These are phyloP conservation scores for Frieseomelitta varia DNA, from an alignment of 1,140 invertebrate species.

Conservation along the genomic window DNA sequence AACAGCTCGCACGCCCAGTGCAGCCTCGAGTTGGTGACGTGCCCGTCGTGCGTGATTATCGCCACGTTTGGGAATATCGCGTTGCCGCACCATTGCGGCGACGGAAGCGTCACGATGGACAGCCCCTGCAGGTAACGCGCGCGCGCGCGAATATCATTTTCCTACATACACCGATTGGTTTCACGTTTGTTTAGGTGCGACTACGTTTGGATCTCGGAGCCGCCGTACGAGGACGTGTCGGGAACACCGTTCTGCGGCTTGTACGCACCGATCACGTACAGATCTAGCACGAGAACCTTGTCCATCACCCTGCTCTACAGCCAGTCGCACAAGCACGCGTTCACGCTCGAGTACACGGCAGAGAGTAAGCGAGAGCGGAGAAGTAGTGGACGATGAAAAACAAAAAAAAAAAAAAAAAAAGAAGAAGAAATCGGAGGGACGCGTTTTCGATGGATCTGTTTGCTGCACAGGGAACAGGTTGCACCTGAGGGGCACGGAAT, in stretches of 20 bases:
- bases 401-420: too few species aligned
- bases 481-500: conserved; percentile 82
- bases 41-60: conserved; percentile 87
- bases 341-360: conserved; percentile 85
- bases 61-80: conserved; percentile 84
- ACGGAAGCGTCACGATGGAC: conserved; percentile 75
- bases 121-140: conserved; percentile 76
- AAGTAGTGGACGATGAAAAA: too few species aligned
- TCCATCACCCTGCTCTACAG: conserved; percentile 86
- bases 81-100: conserved; percentile 78
- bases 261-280: conserved; percentile 83
- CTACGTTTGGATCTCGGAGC: conserved; percentile 87
- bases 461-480: conserved; percentile 86
- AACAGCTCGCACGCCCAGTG: conserved; percentile 84
- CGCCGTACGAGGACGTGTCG: conserved; percentile 85
- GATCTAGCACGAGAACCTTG: conserved; percentile 85
- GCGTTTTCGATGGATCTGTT: too few species aligned
- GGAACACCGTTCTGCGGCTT: conserved; percentile 85
- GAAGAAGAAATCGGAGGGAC: too few species aligned
- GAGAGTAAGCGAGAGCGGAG: conserved; percentile 85
- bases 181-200: conserved; percentile 83
- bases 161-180: too few species aligned
- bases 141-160: too few species aligned
- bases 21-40: conserved; percentile 87
- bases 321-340: conserved; percentile 85